phyloP scores from a whole-genome alignment of 2,888 invertebrate genomes.

The Monoplex corrugatus region DNA sequence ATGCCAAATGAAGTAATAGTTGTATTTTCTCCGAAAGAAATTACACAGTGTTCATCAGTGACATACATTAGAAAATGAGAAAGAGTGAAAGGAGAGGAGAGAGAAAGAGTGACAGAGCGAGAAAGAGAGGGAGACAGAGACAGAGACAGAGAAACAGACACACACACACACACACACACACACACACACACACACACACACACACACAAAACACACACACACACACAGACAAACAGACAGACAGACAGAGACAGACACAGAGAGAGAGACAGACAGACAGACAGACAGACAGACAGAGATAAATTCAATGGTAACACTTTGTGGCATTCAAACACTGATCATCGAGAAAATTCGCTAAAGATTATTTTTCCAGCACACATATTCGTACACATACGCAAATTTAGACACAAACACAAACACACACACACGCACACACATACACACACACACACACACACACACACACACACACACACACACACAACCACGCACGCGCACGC shows the following conservation, averaged over 20 bases:
- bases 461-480: too few relatives aligned
- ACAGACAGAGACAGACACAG: too few relatives aligned
- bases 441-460: too few relatives aligned
- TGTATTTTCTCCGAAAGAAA: not conserved
- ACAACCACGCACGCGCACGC: too few relatives aligned
- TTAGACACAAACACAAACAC: too few relatives aligned
- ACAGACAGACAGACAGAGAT: not conserved
- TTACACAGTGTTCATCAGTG: not conserved
- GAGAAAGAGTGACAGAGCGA: not conserved
- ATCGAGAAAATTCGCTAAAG: too few relatives aligned
- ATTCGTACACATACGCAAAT: too few relatives aligned
- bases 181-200: slow-evolving; percentile 36
- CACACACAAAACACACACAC: slow-evolving; percentile 10
- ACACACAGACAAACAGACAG: not conserved
- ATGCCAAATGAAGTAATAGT: not conserved
- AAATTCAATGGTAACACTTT: too few relatives aligned
- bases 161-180: slow-evolving; percentile 12
- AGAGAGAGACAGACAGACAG: too few relatives aligned
- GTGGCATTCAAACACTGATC: too few relatives aligned
- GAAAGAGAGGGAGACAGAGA: not conserved
- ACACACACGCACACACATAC: not conserved
- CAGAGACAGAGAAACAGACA: not conserved
- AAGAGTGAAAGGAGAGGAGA: not conserved
- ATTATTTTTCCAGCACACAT: too few relatives aligned
- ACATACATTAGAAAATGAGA: not conserved